Conservation (phyloP, 2,888 invertebrate species). For the Sclerodermus sp. region DNA sequence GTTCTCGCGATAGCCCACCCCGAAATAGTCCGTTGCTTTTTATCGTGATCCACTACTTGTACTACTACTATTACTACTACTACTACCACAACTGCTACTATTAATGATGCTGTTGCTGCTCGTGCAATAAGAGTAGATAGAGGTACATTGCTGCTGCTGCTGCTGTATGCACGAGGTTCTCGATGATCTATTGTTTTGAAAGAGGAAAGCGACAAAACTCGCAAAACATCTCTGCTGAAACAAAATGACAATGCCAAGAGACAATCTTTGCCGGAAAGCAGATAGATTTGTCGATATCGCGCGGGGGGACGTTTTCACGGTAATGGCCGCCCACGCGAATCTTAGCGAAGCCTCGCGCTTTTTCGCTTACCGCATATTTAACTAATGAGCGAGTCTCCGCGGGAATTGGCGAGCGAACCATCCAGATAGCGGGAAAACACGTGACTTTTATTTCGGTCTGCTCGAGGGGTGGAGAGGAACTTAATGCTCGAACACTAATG, state of each 20-base stretch:
- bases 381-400: too few relatives aligned
- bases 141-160: too few relatives aligned
- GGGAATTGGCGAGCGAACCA: too few relatives aligned
- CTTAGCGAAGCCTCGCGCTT: background rate
- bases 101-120: too few relatives aligned
- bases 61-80: too few relatives aligned
- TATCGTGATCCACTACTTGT: slow-evolving; percentile 24
- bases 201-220: too few relatives aligned
- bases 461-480: background rate
- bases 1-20: background rate
- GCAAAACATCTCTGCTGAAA: too few relatives aligned
- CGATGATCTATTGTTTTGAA: slow-evolving; percentile 34
- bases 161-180: slow-evolving; percentile 11
- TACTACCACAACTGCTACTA: too few relatives aligned
- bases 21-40: slow-evolving; percentile 26
- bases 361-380: too few relatives aligned
- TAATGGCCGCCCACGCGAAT: slow-evolving; percentile 23
- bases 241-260: slow-evolving; percentile 28
- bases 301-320: slow-evolving; percentile 27
- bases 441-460: too few relatives aligned
- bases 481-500: background rate
- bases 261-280: slow-evolving; percentile 24
- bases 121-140: slow-evolving; percentile 25
- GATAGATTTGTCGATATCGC: slow-evolving; percentile 12
- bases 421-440: too few relatives aligned